Conservation (phyloP, 1,140 invertebrate species). For the Orchesella cincta region DNA sequence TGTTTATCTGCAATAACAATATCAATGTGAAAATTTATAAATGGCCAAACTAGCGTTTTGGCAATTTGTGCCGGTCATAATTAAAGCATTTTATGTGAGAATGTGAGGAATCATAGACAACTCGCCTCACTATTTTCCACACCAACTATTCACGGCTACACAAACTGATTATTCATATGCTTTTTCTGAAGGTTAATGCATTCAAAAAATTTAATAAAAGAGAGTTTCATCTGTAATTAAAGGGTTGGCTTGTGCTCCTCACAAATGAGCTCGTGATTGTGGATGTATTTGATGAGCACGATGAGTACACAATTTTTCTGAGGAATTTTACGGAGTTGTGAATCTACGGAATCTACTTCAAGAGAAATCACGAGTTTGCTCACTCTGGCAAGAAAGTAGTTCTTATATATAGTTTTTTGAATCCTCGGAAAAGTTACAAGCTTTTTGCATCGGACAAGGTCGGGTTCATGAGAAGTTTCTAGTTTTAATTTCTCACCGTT, state of each 20-base stretch:
- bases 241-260: not conserved
- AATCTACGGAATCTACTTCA: not conserved
- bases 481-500: slow-evolving; percentile 19
- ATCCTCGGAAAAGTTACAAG: not conserved
- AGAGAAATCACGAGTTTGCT: slow-evolving; percentile 11
- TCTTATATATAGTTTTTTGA: not conserved
- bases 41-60: not conserved
- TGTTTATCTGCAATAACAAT: not conserved
- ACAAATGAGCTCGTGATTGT: not conserved
- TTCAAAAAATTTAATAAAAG: not conserved
- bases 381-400: not conserved
- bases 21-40: not conserved
- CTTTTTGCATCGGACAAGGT: too few relatives aligned
- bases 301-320: not conserved
- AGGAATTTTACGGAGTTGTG: slow-evolving; percentile 1
- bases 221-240: not conserved
- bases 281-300: not conserved
- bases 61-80: slow-evolving; percentile 16
- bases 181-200: not conserved
- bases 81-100: slow-evolving; percentile 1
- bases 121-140: too few relatives aligned
- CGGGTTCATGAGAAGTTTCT: slow-evolving; percentile 29
- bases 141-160: too few relatives aligned
- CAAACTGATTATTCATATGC: too few relatives aligned
- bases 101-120: not conserved